phyloP scores from a whole-genome alignment of 2,113 vertebrate genomes.

The Alces alces region DNA sequence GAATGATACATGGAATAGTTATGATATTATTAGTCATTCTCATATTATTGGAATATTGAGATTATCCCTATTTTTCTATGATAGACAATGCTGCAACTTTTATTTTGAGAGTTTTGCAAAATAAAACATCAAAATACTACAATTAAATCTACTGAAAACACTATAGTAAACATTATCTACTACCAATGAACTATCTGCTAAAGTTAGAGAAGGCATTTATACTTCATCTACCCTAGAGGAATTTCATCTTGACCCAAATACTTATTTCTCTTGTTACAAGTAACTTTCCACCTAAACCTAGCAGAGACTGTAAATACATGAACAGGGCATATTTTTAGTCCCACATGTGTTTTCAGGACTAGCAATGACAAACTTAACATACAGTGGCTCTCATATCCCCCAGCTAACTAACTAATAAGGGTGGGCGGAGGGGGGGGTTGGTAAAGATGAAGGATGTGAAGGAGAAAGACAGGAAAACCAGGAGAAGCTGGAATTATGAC shows the following conservation, averaged over 20 bases:
- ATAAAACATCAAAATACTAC: background rate
- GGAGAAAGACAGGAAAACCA: background rate
- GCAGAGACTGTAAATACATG: background rate
- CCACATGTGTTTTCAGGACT: background rate
- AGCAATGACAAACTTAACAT: background rate
- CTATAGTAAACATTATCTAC: background rate
- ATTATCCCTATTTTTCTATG: background rate
- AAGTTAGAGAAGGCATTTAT: background rate
- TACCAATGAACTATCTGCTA: background rate
- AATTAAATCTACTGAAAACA: background rate
- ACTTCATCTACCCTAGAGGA: background rate
- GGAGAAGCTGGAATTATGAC: background rate
- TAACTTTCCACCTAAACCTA: background rate
- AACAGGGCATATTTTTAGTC: background rate
- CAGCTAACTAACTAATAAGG: background rate
- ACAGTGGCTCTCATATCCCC: background rate
- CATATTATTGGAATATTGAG: background rate
- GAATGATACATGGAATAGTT: background rate
- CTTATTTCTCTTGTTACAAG: background rate
- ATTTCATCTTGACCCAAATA: background rate
- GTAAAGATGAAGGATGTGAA: background rate
- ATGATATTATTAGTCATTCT: background rate
- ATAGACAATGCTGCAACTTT: background rate
- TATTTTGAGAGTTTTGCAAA: slow-evolving; percentile 9
- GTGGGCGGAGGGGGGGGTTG: rapidly evolving